Base-by-base conservation (phyloP, 1,140 invertebrate species). In the Phymorhynchus buccinoides region DNA sequence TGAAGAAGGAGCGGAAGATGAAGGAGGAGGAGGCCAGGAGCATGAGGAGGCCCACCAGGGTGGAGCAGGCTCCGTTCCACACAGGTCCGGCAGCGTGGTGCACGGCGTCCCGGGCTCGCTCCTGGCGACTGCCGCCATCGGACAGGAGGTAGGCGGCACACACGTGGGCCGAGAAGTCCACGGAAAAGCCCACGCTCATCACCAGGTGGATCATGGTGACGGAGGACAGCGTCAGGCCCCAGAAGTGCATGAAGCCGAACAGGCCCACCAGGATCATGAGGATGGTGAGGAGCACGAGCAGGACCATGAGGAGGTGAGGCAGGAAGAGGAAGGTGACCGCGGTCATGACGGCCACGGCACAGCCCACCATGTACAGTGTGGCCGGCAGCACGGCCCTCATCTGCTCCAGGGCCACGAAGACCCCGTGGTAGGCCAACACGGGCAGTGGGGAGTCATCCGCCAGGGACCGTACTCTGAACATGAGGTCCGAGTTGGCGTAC, bases 201-300 rank as follows among this genome's bases (percentile, higher is more conserved):
- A 99, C 99, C 1, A 99, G 94, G 90, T 99, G 99, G 66, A 99
- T 99, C 98, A 99, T 99, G 0, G 98, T 99, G 89, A 99, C 98
- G 6, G 98, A 98, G 92, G 99, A 98, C 52, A 99, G 94, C 90
- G 97, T 98, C 0, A 99, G 97, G 87, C 96, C 96, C 98, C 98
- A 99, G 0, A 98, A 94, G 0, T 97, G 96, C 97, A 99, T 98
- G 93, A 99, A 99, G 0, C 98, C 98, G 2, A 98, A 96, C 0
- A 99, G 97, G 27, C 98, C 98, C 7, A 96, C 93, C 93, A 99
- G 97, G 85, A 99, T 99, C 1, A 97, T 98, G 22, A 99, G 95
- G 52, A 99, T 98, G 86, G 97, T 98, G 86, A 99, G 96, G 1
- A 97, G 97, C 0, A 99, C 97, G 96, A 98, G 99, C 4, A 99